Base-by-base conservation (phyloP, 2,113 vertebrate genomes). In the Sclerurus mexicanus region DNA sequence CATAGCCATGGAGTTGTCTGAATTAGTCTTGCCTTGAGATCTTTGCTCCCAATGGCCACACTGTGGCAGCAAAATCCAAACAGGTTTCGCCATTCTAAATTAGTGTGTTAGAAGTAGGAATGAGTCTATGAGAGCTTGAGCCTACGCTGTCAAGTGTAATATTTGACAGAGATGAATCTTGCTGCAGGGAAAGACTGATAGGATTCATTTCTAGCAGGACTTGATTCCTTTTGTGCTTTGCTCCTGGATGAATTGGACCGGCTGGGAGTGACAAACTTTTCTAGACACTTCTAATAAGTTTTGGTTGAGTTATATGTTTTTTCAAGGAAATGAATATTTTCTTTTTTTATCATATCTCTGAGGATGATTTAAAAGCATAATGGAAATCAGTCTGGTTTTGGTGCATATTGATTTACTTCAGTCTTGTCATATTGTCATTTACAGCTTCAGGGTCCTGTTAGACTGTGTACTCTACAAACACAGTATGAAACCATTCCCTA, bases 21-120 rank as follows among this genome's bases (percentile, higher is more conserved):
- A 44, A 25, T 4, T n/a, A n/a, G 14, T 33, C 31, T n/a, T 12
- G 2, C 19, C 53, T 62, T 16, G 23, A n/a, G 10, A 4, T 60
- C 20, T 19, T 68, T 92, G 35, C 79, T 88, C 5, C 37, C 44
- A 7, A 1, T 7, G 66, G 80, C 96, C 96, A 94, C 93, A 24
- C 37, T 3, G 96, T 12, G 95, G 96, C 96, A 96, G 96, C 90
- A 96, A 58, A 96, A 88, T 9, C 53, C 69, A 55, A n/a, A 78
- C 2, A 4, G 76, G 68, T 5, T 86, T 27, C 62, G 17, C 23
- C 6, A 3, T 64, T 25, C n/a, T 1, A 9, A 21, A 1, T 19
- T 17, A 21, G 4, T 0, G 9, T 1, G 8, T 28, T 12, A 10
- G 28, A 3, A 46, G 35, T 14, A 39, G 79, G 55, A 53, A 5